Conservation (phyloP, 1,140 invertebrate genomes). For the Euura saliciscinereae region DNA sequence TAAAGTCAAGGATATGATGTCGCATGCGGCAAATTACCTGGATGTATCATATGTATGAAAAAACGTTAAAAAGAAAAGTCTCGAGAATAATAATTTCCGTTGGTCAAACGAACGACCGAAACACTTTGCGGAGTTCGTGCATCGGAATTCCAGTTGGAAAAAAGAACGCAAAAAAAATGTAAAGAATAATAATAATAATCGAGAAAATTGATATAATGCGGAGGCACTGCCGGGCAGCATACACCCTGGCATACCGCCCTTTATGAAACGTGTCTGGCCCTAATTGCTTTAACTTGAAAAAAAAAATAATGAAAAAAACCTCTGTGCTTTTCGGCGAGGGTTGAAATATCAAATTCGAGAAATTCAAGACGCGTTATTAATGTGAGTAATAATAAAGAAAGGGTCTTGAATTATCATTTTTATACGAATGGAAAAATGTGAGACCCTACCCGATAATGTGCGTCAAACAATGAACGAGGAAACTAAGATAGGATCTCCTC, state of each 20-base stretch:
- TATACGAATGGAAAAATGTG: no score
- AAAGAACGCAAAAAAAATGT: not conserved
- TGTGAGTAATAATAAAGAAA: no score
- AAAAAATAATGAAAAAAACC: no score
- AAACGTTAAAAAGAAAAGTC: no score
- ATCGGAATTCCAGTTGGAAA: not conserved
- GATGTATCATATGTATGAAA: no score
- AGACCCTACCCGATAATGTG: no score
- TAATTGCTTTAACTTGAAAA: not conserved
- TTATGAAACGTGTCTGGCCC: conserved; percentile 3
- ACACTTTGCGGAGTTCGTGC: not conserved
- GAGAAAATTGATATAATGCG: not conserved
- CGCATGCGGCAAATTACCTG: no score
- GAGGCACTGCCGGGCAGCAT: no score
- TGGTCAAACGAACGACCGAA: not conserved
- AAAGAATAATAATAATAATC: not conserved
- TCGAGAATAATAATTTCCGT: not conserved
- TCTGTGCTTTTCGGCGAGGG: not conserved
- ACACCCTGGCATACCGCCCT: not conserved
- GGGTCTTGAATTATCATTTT: no score
- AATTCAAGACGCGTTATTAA: not conserved
- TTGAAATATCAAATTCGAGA: not conserved
- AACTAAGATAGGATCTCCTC: no score
- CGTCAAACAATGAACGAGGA: no score
- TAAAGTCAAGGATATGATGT: no score